phyloP scores from a whole-genome alignment of 2,888 invertebrate species.

The Drosophila formosana region DNA sequence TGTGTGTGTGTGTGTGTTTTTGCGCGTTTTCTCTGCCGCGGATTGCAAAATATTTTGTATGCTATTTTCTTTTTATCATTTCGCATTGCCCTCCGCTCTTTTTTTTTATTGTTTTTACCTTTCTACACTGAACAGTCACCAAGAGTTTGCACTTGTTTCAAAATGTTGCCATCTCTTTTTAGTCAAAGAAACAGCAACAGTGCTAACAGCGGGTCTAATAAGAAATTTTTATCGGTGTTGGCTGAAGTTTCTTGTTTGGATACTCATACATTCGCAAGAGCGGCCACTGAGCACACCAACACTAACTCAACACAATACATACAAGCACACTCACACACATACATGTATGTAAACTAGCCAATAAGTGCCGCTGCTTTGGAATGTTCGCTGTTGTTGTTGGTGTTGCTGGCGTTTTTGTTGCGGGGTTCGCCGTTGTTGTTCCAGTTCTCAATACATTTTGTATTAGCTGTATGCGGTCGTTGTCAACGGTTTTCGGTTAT shows the following conservation, averaged over 20 bases:
- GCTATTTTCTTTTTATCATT: conserved; percentile 63
- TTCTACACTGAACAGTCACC: conserved; percentile 56
- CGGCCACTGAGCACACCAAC: conserved; percentile 27
- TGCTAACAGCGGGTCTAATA: conserved; percentile 53
- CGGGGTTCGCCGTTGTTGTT: conserved; percentile 45
- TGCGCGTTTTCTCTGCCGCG: conserved; percentile 64
- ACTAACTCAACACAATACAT: no score
- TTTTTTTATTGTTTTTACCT: conserved; percentile 60
- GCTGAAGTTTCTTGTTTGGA: conserved; percentile 72
- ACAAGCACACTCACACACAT: conserved; percentile 5
- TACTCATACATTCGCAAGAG: conserved; percentile 28
- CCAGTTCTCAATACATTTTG: conserved; percentile 73
- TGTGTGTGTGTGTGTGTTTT: conserved; percentile 42
- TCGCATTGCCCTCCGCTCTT: conserved; percentile 46
- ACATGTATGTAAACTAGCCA: conserved; percentile 19
- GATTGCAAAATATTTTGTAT: conserved; percentile 55
- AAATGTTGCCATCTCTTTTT: conserved; percentile 52
- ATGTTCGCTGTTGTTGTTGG: conserved; percentile 40
- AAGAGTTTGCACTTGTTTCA: conserved; percentile 61
- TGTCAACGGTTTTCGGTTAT: conserved; percentile 74
- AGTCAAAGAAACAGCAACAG: conserved; percentile 44
- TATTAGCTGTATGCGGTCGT: conserved; percentile 47
- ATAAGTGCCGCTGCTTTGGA: conserved; percentile 53
- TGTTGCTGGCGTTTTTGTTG: conserved; percentile 18
- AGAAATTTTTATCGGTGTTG: conserved; percentile 66